A percentile compares a stretch with the other conserved stretches of the same genome.
These are phyloP conservation scores for Sepiola atlantica DNA, from an alignment of 2,888 invertebrate genomes.

Conservation along the genomic window DNA sequence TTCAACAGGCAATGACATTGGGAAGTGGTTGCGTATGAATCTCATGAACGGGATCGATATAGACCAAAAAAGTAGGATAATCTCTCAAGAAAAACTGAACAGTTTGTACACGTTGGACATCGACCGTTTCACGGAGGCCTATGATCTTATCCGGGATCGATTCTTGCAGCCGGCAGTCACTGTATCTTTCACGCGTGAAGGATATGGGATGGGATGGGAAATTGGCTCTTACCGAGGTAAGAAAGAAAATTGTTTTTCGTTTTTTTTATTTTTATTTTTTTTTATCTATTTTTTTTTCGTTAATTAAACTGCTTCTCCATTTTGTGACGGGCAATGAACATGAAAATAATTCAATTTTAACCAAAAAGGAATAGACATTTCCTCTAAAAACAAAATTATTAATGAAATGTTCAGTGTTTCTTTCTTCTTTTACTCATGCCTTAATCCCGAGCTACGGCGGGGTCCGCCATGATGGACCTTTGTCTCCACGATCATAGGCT, in stretches of 20 bases:
- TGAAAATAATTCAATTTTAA: too few relatives aligned
- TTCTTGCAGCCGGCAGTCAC: slow-evolving; percentile 63
- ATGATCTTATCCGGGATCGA: slow-evolving; percentile 58
- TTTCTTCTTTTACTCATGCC: too few relatives aligned
- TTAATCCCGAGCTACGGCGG: too few relatives aligned
- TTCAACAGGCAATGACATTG: slow-evolving; percentile 64
- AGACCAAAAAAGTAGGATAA: slow-evolving; percentile 47
- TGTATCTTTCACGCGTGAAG: slow-evolving; percentile 51
- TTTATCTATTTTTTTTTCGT: background rate
- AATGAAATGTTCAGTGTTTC: too few relatives aligned
- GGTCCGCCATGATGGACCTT: too few relatives aligned
- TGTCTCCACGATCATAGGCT: too few relatives aligned
- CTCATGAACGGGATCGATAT: slow-evolving; percentile 54
- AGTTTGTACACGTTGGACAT: slow-evolving; percentile 62
- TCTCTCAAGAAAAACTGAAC: slow-evolving; percentile 54
- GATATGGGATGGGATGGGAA: slow-evolving; percentile 69
- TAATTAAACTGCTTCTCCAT: too few relatives aligned
- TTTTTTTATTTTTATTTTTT: background rate
- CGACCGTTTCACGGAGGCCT: slow-evolving; percentile 55
- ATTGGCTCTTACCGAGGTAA: slow-evolving; percentile 69
- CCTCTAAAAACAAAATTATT: too few relatives aligned
- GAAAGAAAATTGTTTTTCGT: background rate
- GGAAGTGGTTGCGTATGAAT: slow-evolving; percentile 59
- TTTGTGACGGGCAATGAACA: too few relatives aligned
- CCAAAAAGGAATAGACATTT: too few relatives aligned